phyloP scores from a whole-genome alignment of 2,113 vertebrate species.

The Malurus alboscapulatus region DNA sequence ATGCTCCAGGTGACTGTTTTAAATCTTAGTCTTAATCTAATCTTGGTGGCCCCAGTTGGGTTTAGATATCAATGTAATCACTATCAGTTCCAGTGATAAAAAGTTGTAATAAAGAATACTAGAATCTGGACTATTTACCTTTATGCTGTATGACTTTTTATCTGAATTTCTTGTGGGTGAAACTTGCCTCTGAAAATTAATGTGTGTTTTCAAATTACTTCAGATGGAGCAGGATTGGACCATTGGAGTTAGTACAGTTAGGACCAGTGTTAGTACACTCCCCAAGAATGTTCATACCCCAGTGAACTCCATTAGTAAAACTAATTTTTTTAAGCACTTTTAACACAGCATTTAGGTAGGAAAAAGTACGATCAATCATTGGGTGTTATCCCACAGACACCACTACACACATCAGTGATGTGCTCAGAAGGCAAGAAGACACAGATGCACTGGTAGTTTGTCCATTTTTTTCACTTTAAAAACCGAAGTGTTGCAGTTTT shows the following conservation, averaged over 20 bases:
- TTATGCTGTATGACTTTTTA: background rate
- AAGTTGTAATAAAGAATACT: background rate
- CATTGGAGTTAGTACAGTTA: background rate
- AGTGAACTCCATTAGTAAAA: constrained; percentile 23
- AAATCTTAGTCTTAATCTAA: background rate
- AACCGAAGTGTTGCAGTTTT: background rate
- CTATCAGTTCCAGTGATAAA: background rate
- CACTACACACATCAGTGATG: background rate
- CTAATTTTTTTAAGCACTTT: constrained; percentile 35
- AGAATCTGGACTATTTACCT: background rate
- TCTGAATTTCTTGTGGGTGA: background rate
- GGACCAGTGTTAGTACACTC: background rate
- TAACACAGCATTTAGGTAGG: background rate
- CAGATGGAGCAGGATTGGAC: background rate
- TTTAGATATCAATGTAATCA: background rate
- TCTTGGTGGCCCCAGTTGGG: background rate
- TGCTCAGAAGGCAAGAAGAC: constrained; percentile 31
- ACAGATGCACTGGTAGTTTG: background rate
- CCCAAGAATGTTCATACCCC: background rate
- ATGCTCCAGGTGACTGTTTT: background rate
- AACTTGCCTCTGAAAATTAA: background rate
- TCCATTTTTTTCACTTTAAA: background rate
- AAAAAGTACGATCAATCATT: constrained; percentile 33
- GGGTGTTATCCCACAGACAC: constrained; percentile 24
- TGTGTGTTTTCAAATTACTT: background rate